Percentiles rank a stretch among this genome's conserved stretches.
Evolutionary conservation across 1,140 invertebrate species (phyloP).

Genomic region (Aphaenogaster rudis): DNA sequence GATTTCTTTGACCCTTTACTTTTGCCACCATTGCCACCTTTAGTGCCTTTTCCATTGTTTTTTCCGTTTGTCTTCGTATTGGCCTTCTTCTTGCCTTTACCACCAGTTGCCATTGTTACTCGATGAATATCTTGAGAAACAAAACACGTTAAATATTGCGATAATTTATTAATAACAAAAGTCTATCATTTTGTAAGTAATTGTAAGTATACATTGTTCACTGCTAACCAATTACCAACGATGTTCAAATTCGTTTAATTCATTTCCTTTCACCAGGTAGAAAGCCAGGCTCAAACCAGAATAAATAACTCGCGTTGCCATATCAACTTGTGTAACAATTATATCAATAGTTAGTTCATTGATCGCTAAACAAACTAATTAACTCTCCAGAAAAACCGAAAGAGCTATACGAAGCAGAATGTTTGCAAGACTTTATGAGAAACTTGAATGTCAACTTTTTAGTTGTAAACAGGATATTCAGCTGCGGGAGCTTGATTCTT

Average conservation of each 20-base stretch:
- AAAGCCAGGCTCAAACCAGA: not conserved
- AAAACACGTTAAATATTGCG: not conserved
- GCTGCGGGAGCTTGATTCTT: not conserved
- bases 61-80: slow-evolving; percentile 81
- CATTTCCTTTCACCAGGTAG: not conserved
- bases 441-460: not conserved
- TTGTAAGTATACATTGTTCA: not conserved
- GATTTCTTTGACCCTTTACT: slow-evolving; percentile 86
- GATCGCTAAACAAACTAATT: not conserved
- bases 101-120: slow-evolving; percentile 49
- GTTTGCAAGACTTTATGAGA: not conserved
- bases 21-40: slow-evolving; percentile 83
- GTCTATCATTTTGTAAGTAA: not conserved
- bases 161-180: slow-evolving; percentile 10
- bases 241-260: not conserved
- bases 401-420: not conserved
- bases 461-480: not conserved
- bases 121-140: slow-evolving; percentile 3
- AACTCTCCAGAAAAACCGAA: not conserved
- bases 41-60: slow-evolving; percentile 88
- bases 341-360: slow-evolving; percentile 34
- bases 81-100: slow-evolving; percentile 76
- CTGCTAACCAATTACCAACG: not conserved
- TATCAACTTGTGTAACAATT: slow-evolving; percentile 46
- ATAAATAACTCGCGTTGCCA: not conserved